A percentile compares a stretch with the other conserved stretches of the same genome.
Conservation (phyloP, 2,888 invertebrate species). For the Acanthacorydalis orientalis region DNA sequence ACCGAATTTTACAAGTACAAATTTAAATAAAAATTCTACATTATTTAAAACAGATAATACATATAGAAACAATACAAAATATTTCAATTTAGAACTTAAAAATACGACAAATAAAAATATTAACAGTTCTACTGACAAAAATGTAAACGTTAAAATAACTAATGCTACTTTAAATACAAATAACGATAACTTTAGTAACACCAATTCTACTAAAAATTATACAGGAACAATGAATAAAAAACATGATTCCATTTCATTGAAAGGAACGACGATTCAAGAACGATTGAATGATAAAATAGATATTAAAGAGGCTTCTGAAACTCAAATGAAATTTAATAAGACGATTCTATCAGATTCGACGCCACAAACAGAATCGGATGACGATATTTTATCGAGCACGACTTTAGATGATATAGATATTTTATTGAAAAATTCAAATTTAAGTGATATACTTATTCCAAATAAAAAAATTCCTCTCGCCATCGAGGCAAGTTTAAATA, state of each 20-base stretch:
- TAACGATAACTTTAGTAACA: not conserved
- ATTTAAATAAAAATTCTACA: too few species aligned
- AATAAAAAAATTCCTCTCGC: conserved; percentile 22
- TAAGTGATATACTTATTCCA: conserved; percentile 21
- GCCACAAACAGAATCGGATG: conserved; percentile 4
- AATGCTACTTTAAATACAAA: not conserved
- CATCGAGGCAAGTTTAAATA: conserved; percentile 31
- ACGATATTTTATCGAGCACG: conserved; percentile 1
- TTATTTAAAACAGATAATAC: too few species aligned
- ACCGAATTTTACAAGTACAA: too few species aligned
- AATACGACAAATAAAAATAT: not conserved
- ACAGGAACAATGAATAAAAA: not conserved
- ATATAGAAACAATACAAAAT: too few species aligned
- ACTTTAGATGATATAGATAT: conserved; percentile 14
- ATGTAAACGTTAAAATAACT: not conserved
- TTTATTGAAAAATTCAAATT: conserved; percentile 26
- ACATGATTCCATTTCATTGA: not conserved
- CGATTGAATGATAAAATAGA: not conserved
- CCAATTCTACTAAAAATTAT: not conserved
- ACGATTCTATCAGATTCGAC: not conserved
- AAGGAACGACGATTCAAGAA: not conserved
- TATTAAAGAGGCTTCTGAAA: conserved; percentile 2
- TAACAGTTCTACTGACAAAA: not conserved
- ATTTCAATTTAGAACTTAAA: too few species aligned
- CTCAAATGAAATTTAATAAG: conserved; percentile 2